Conservation (phyloP, 2,113 vertebrate genomes). For the Connochaetes taurinus region DNA sequence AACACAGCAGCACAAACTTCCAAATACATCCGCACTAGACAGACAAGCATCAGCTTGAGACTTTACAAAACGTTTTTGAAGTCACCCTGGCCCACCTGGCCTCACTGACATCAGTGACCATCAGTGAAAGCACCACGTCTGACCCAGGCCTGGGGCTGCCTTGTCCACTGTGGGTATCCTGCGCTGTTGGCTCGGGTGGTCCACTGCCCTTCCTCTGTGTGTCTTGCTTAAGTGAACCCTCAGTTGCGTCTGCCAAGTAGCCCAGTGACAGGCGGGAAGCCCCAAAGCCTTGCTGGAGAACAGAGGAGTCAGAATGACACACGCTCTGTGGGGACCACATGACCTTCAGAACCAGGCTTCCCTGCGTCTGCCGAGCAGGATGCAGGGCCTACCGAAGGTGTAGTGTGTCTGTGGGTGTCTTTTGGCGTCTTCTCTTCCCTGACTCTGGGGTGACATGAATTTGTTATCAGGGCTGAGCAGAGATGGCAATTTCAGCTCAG, state of each 20-base stretch:
- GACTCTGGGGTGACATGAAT: not conserved
- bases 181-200: not conserved
- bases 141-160: not conserved
- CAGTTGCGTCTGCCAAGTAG: not conserved
- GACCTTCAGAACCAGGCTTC: not conserved
- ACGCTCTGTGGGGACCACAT: accelerated
- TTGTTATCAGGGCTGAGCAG: not conserved
- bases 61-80: not conserved
- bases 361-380: not conserved
- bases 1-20: not conserved
- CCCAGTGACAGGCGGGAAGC: not conserved
- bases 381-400: too few relatives aligned
- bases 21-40: not conserved
- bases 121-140: not conserved
- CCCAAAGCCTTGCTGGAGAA: not conserved
- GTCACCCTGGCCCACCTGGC: not conserved
- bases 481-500: not conserved
- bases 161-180: not conserved
- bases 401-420: not conserved
- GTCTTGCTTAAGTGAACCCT: not conserved
- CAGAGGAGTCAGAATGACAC: not conserved
- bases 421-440: not conserved
- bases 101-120: not conserved
- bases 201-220: not conserved
- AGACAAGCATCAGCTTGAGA: not conserved